Evolutionary conservation across 2,113 vertebrate genomes (phyloP), one percentile per base, ranked within the genome.

Genomic region (Oryzias woworae): DNA sequence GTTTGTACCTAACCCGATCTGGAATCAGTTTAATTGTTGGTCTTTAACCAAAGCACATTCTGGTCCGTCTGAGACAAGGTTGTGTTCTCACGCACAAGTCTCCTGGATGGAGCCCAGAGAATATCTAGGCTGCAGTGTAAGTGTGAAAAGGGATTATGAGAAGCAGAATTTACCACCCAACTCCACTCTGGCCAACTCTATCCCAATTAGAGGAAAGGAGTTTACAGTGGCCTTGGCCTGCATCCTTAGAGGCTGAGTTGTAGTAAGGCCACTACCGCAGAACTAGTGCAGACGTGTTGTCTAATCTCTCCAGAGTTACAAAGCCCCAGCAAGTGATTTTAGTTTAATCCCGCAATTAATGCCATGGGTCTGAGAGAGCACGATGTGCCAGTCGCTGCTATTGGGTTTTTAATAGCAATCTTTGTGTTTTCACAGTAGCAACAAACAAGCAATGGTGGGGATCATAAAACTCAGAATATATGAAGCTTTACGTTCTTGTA

Each of bases 301-400:
- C 26, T 89, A 88, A 89, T 86, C 81, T 65, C 28, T 51, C 31
- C 50, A 14, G 53, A 72, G 71, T 54, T 63, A 77, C 13, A 85
- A 78, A 78, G 69, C 53, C 43, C 72, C 59, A 59, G 52, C 62
- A 58, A 67, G 67, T 58, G 53, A 58, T 77, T 81, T 85, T 31
- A 48, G 52, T 23, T 50, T 62, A 71, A 60, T 18, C 69, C 57
- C 48, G 67, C 53, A 74, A 74, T 85, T 75, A 84, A 77, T 68
- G 66, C 45, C 20, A 22, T 58, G 50, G 24, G 46, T 77, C 58
- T 65, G 18, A 54, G 18, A 8, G 8, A 52, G 22, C 53, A 59
- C 28, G 23, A 31, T 6, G 46, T 68, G 49, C 20, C 63, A 42
- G 48, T 58, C 50, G 49, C 44, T 41, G 53, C 55, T 68, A 64